phyloP scores from a whole-genome alignment of 2,797 vertebrate species.

The Anas georgica region DNA sequence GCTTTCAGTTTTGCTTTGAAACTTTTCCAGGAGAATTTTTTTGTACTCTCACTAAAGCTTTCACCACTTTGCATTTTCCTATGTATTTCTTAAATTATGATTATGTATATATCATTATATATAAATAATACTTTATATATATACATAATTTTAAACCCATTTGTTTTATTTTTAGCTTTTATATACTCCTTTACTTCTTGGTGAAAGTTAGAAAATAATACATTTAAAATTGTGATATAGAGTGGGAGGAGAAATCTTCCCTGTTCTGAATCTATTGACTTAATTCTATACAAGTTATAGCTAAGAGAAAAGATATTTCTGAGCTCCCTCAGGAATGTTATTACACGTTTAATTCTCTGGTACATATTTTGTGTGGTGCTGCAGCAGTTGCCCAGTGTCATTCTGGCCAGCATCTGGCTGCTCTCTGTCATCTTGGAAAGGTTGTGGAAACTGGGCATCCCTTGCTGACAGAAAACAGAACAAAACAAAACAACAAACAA shows the following conservation, averaged over 20 bases:
- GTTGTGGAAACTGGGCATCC: rapidly evolving
- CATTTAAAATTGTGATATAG: background rate
- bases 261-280: background rate
- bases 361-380: background rate
- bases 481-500: background rate
- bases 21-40: background rate
- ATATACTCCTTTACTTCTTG: background rate
- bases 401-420: background rate
- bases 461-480: background rate
- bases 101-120: no score
- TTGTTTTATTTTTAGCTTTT: slow-evolving; percentile 14
- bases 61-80: background rate
- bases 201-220: background rate
- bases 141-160: background rate
- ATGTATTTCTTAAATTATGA: background rate
- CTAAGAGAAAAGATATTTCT: slow-evolving; percentile 12
- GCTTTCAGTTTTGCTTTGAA: background rate
- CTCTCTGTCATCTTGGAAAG: background rate
- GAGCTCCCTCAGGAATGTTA: slow-evolving; percentile 24
- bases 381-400: background rate
- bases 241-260: background rate
- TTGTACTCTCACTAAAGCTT: background rate
- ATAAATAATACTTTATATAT: no score
- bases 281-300: slow-evolving; percentile 5
- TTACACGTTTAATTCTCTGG: slow-evolving; percentile 24